Evolutionary conservation across 1,140 invertebrate genomes (phyloP), one percentile per base, ranked within the genome.

Genomic region (Drosophila nebulosa): DNA sequence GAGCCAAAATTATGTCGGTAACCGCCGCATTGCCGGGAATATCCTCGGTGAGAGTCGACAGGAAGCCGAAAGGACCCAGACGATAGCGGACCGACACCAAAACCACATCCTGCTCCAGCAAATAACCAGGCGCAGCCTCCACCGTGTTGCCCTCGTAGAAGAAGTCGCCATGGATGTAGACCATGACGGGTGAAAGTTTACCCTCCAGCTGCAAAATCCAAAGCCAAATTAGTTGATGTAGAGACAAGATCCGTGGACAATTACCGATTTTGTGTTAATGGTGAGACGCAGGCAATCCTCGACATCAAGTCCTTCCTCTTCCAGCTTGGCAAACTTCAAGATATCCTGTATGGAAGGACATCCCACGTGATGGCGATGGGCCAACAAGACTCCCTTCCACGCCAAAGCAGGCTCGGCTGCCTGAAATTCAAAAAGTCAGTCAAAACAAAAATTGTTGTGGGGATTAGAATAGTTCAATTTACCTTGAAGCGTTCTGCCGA

Each of bases 21-120:
- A 96, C 89, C 0, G 94, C 95, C 7, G 93, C 93, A 90, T 96
- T 96, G n/a, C 95, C 95, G 0, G 95, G 94, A 5, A 93, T 93
- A 70, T 79, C 86, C 0, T 91, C 79, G 61, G 92, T 92, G n/a
- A 92, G 92, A 1, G 93, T 93, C 46, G 93, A 93, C 14, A 94
- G 70, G 71, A 93, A 94, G 2, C 93, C 93, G 55, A 93, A 92
- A 16, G 91, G 90, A 14, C 92, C 92, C 10, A 93, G 61, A 39
- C 93, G 90, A 73, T 93, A 93, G 51, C 92, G 92, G 16, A 93
- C 84, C 1, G 91, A 80, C 1, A 93, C 92, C 42, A 93, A 60
- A 3, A 93, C 90, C 52, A 93, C 81, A 77, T 93, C 91, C 60
- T 92, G 60, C 57, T 92, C 94, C 90, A 92, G 51, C 30, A 92